Evolutionary conservation across 2,113 vertebrate genomes (phyloP).

Genomic region (Prionailurus viverrinus): DNA sequence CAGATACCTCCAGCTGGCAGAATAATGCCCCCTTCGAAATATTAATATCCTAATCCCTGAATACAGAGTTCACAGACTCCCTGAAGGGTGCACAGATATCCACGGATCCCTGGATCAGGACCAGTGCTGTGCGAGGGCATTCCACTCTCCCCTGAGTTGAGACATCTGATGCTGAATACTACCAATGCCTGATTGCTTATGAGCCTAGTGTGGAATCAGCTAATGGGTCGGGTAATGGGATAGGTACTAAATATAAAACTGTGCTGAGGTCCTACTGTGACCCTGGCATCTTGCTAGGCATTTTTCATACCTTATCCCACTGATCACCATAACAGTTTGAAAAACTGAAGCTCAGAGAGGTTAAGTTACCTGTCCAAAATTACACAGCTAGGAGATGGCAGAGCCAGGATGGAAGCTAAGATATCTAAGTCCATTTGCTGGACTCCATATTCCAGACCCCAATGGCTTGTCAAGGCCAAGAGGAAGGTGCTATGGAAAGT

Average conservation of each 20-base stretch:
- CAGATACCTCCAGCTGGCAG: too few species aligned
- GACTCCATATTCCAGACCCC: not conserved
- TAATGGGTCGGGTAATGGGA: not conserved
- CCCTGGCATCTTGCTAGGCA: not conserved
- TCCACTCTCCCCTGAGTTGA: not conserved
- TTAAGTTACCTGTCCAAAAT: not conserved
- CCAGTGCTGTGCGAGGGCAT: not conserved
- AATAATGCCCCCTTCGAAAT: too few species aligned
- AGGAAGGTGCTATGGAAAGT: not conserved
- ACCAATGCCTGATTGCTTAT: not conserved
- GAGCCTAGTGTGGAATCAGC: too few species aligned
- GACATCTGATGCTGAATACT: not conserved
- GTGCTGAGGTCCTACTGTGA: not conserved
- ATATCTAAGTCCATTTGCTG: not conserved
- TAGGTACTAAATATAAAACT: not conserved
- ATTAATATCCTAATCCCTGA: not conserved
- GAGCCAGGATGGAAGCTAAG: not conserved
- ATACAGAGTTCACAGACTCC: not conserved
- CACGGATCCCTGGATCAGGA: not conserved
- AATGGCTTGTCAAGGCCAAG: not conserved
- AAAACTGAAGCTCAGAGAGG: not conserved
- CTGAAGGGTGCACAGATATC: not conserved
- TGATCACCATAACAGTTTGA: not conserved
- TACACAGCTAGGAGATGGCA: not conserved
- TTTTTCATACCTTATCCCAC: not conserved